Evolutionary conservation across 2,797 vertebrate species (phyloP).

Genomic region (Eospalax fontanierii): DNA sequence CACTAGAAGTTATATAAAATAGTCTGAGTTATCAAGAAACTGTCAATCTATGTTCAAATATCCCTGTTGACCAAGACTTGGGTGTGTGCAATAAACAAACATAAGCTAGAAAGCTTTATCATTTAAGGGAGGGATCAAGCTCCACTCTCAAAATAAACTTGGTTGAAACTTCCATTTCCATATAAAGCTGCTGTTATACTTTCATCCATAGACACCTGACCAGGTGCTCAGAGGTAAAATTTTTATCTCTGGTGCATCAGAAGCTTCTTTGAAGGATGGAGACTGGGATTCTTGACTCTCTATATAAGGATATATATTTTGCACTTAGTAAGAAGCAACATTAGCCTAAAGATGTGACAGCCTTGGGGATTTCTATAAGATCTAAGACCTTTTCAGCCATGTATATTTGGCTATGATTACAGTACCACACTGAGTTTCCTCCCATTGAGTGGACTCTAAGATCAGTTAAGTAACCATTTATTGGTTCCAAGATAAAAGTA

Average conservation of each 20-base stretch:
- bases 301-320: too few species aligned
- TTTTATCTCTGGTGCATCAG: neutral
- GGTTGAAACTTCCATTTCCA: slow-evolving; percentile 2
- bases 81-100: neutral
- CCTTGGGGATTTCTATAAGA: too few species aligned
- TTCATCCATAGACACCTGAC: neutral
- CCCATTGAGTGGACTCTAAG: too few species aligned
- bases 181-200: neutral
- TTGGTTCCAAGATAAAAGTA: too few species aligned
- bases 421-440: too few species aligned
- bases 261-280: too few species aligned
- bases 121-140: neutral
- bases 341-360: too few species aligned
- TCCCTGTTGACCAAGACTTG: slow-evolving; percentile 33
- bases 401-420: too few species aligned
- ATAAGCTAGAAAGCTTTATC: slow-evolving; percentile 41
- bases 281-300: too few species aligned
- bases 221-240: neutral
- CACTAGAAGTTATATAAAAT: neutral
- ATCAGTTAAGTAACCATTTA: too few species aligned
- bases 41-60: slow-evolving; percentile 27
- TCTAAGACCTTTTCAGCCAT: too few species aligned
- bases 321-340: too few species aligned
- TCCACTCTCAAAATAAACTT: slow-evolving; percentile 28
- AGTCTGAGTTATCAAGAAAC: slow-evolving; percentile 66